A percentile compares a stretch with the other conserved stretches of the same genome.
These are phyloP conservation scores for Galerucella nymphaeae DNA, from an alignment of 2,888 invertebrate genomes.

Conservation along the genomic window DNA sequence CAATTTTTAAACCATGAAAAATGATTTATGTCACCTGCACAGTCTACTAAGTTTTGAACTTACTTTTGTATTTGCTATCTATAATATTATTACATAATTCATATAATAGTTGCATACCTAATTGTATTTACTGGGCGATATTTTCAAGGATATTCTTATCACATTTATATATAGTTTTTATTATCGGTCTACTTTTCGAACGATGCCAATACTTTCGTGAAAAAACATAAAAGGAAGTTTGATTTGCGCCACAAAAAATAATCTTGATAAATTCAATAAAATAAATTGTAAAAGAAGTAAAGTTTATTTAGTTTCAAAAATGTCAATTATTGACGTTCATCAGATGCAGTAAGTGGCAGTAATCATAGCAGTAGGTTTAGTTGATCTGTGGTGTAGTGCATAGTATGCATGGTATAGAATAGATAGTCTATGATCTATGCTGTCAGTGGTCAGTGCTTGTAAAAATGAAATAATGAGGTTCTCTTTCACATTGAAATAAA, in stretches of 20 bases:
- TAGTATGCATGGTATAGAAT: too few species aligned
- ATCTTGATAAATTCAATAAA: too few species aligned
- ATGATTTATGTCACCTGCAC: background rate
- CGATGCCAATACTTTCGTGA: conserved; percentile 1
- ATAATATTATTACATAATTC: too few species aligned
- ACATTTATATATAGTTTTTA: conserved; percentile 12
- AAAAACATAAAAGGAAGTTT: background rate
- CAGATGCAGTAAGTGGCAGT: background rate
- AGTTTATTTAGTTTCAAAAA: background rate
- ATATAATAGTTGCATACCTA: too few species aligned
- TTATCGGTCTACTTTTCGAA: conserved; percentile 24
- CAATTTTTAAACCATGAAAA: too few species aligned
- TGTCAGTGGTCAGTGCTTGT: background rate
- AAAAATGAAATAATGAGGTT: background rate
- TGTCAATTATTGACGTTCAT: background rate
- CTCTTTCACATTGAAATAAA: background rate
- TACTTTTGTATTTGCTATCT: too few species aligned
- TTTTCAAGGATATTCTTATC: conserved; percentile 30
- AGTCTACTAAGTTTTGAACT: too few species aligned
- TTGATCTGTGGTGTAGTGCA: background rate
- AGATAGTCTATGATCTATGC: too few species aligned
- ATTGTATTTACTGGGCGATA: conserved; percentile 1
- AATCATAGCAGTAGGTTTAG: background rate
- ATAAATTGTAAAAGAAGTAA: too few species aligned
- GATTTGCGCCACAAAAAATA: background rate